Evolutionary conservation across 1,140 invertebrate species (phyloP).

Genomic region (Drosophila cardini): DNA sequence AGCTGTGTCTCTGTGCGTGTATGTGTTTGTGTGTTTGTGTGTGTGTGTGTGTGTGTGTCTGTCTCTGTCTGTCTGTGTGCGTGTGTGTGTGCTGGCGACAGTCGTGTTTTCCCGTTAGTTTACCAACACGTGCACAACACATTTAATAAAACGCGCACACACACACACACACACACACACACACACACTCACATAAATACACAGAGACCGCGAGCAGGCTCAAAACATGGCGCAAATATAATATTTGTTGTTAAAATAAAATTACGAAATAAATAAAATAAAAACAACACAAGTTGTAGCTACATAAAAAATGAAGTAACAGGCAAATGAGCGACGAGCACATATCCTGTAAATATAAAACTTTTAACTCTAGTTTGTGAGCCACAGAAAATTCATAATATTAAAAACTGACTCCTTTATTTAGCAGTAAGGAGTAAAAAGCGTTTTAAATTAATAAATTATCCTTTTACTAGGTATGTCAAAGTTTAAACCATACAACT

Average conservation of each 20-base stretch:
- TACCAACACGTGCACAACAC: conserved; percentile 77
- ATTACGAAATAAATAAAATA: conserved; percentile 60
- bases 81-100: conserved; percentile 19
- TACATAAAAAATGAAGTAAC: conserved; percentile 44
- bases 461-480: too few species aligned
- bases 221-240: conserved; percentile 74
- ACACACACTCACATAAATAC: conserved; percentile 2
- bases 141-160: conserved; percentile 72
- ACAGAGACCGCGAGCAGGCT: conserved; percentile 39
- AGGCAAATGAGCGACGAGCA: not conserved
- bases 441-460: too few species aligned
- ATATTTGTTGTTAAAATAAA: conserved; percentile 81
- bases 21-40: conserved; percentile 24
- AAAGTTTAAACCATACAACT: too few species aligned
- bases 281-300: conserved; percentile 56
- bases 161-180: conserved; percentile 25
- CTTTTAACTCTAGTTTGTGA: too few species aligned
- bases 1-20: conserved; percentile 45
- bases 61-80: conserved; percentile 13
- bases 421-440: too few species aligned
- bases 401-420: too few species aligned
- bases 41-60: conserved; percentile 24
- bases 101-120: conserved; percentile 55
- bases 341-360: conserved; percentile 25
- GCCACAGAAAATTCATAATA: too few species aligned